Percentiles rank a stretch among this genome's conserved stretches.
phyloP scores from a whole-genome alignment of 2,113 vertebrate genomes.

The Cairina moschata region DNA sequence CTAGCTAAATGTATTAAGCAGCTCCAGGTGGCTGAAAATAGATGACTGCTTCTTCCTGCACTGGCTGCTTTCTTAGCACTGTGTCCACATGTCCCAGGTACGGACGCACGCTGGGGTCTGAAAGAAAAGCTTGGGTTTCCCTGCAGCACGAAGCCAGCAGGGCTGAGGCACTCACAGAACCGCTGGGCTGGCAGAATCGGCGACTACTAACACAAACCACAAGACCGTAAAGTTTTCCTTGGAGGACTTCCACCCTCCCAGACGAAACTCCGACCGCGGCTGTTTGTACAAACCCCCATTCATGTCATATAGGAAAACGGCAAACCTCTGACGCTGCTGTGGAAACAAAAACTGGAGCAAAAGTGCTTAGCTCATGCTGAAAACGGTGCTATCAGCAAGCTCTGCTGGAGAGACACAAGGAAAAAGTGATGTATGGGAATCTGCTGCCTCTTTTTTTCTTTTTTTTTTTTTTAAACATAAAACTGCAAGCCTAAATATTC shows the following conservation, averaged over 20 bases:
- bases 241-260: constrained; percentile 38
- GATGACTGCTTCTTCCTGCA: background rate
- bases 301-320: background rate
- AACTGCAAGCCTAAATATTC: constrained; percentile 44
- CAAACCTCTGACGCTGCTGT: background rate
- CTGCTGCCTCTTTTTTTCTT: background rate
- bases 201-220: constrained; percentile 13
- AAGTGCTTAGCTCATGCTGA: background rate
- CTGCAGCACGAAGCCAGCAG: background rate
- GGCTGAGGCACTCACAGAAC: background rate
- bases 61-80: background rate
- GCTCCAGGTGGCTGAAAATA: background rate
- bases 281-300: background rate
- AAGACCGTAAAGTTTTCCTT: constrained; percentile 3
- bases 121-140: background rate
- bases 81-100: background rate
- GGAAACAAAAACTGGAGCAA: background rate
- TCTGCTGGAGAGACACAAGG: background rate
- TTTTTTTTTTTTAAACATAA: background rate
- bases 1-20: background rate
- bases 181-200: background rate
- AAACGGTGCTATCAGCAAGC: background rate
- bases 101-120: rapidly evolving
- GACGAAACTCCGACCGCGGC: background rate
- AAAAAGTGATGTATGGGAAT: background rate